Evolutionary conservation across 2,113 vertebrate species (phyloP).

Genomic region (Ascaphus truei): DNA sequence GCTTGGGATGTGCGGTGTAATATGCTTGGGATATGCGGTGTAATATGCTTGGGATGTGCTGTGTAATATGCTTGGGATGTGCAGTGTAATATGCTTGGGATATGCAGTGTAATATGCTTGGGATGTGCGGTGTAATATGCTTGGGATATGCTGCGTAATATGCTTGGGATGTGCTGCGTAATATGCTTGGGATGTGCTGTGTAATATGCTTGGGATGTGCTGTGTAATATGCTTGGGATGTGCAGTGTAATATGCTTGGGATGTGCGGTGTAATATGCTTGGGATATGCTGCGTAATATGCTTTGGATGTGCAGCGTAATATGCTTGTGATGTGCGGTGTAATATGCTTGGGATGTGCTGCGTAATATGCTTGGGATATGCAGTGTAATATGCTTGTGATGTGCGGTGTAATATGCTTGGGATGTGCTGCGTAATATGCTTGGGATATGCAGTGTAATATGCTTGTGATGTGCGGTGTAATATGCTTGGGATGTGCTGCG

Average conservation of each 20-base stretch:
- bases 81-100: neutral
- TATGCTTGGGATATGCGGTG: neutral
- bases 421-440: neutral
- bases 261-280: neutral
- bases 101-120: neutral
- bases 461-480: neutral
- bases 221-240: neutral
- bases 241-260: neutral
- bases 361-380: neutral
- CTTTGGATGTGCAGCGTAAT: no score
- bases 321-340: neutral
- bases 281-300: neutral
- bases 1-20: neutral
- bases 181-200: neutral
- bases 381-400: neutral
- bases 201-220: neutral
- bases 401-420: neutral
- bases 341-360: neutral
- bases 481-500: neutral
- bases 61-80: neutral
- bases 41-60: neutral
- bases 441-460: neutral
- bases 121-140: neutral
- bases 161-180: neutral
- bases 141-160: neutral